Percentiles rank a stretch among this genome's conserved stretches.
Conservation (phyloP, 2,113 vertebrate species). For the Sander vitreus region DNA sequence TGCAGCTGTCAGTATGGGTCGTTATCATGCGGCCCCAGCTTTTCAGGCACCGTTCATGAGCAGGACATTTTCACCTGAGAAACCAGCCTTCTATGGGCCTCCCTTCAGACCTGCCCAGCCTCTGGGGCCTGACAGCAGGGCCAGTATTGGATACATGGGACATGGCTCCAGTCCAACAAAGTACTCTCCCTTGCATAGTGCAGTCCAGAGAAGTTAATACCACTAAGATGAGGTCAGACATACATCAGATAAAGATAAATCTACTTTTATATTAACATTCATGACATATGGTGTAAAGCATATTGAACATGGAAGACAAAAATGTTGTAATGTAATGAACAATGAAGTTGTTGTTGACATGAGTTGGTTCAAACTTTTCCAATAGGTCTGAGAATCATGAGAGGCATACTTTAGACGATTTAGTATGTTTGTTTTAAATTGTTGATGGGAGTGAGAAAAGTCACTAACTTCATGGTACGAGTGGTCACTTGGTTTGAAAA, state of each 20-base stretch:
- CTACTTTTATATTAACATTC: background rate
- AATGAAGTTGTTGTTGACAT: background rate
- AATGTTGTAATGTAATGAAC: background rate
- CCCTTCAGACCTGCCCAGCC: slow-evolving; percentile 83
- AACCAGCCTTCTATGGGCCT: slow-evolving; percentile 75
- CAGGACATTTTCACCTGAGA: slow-evolving; percentile 72
- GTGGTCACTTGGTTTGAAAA: slow-evolving; percentile 29
- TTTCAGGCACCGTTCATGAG: slow-evolving; percentile 39
- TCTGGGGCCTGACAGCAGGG: slow-evolving; percentile 74
- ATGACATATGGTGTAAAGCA: background rate
- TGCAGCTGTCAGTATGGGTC: slow-evolving; percentile 56
- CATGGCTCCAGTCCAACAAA: slow-evolving; percentile 76
- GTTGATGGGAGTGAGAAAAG: slow-evolving; percentile 3
- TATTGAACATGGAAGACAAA: background rate
- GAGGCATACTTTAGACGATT: background rate
- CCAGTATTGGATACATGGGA: slow-evolving; percentile 75
- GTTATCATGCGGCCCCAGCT: slow-evolving; percentile 45
- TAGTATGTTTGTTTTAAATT: background rate
- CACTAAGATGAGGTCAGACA: background rate
- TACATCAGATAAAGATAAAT: slow-evolving; percentile 14
- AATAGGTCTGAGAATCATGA: background rate
- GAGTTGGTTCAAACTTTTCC: background rate
- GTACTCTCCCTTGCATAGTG: slow-evolving; percentile 81
- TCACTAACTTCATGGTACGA: background rate
- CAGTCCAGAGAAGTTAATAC: slow-evolving; percentile 83